Base-by-base conservation (phyloP, 2,888 invertebrate genomes). In the Nymphalis polychloros region DNA sequence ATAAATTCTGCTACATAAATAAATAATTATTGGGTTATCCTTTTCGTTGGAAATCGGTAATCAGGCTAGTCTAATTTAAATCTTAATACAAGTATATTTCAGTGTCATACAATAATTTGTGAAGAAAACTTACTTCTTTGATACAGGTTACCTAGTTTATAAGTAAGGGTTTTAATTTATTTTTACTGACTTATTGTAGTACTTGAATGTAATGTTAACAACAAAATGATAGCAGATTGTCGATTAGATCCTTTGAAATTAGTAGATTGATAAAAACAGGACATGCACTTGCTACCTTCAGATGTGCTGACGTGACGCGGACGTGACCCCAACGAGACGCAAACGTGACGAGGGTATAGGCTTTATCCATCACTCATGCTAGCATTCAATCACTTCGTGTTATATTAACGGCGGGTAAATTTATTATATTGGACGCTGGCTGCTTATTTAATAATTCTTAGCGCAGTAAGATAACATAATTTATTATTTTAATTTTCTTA, bases 341-440 rank as follows among this genome's bases (percentile, higher is more conserved):
- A 31, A 41, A n/a, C 57, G 41, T 57, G 57, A 57, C 57, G 41
- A 57, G 81, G 83, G 82, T 64, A 65, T 46, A 60, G 61, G 63
- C 70, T 75, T 76, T 79, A 77, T 79, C 69, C 74, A 75, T 76
- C 75, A 73, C 73, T 75, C 76, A 73, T 69, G 70, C 65, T 73
- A 73, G 69, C 80, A 79, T 83, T 84, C 85, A 83, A 85, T 86
- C 84, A 83, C 83, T 81, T 77, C 80, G 80, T 78, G 78, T 83
- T 80, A 75, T 71, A 76, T 73, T 75, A 71, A 76, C 65, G 69
- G 69, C 65, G 67, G 53, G 66, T 62, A 74, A 73, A 72, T 75
- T 74, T 74, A 69, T 76, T 64, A 66, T 66, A 41, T 48, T 23
- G 55, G 57, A 60, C 41, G 61, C 46, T 46, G 13, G 20, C 10